Base-by-base conservation (phyloP, 2,888 invertebrate genomes). In the Sipha maydis region DNA sequence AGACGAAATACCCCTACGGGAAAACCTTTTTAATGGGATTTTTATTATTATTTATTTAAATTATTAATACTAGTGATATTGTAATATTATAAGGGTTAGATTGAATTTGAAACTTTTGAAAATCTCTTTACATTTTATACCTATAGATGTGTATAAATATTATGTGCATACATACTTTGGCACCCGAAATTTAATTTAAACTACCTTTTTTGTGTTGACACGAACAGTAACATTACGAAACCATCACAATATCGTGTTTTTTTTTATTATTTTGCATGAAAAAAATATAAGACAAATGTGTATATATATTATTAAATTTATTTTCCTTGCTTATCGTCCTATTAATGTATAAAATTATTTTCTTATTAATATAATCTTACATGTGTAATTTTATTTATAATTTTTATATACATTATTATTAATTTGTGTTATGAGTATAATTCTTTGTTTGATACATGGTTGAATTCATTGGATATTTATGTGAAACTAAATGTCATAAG, bases 21-120 rank as follows among this genome's bases (percentile, higher is more conserved):
- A 34, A 75, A 83, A 73, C 54, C 83, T 83, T 83, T 75, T 83
- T 83, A 75, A 83, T 83, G 73, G 83, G n/a, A 8, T 54, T 48
- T 83, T 73, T 73, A 73, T 73, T 73, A 83, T 75, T 83, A 83
- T 83, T 83, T 83, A 54, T 83, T 71, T 83, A 71, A 83, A 71
- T 71, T 71, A 71, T 71, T 83, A 71, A 25, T 69, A 48, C 83
- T 7, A 54, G 83, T 69, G 82, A 82, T 82, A 71, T 48, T 48
- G 69, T 41, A 69, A 82, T 48, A 71, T 71, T 71, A 82, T 82
- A 82, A 21, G 28, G 82, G 82, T 69, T 71, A 82, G 82, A 71
- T 71, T 82, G 82, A 82, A 82, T 82, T 82, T 48, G 69, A 69
- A 82, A 82, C 82, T 82, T 82, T 48, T 31, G 11, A 2, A 82